Conservation (phyloP, 1,140 invertebrate genomes). For the Caenorhabditis brenneri region DNA sequence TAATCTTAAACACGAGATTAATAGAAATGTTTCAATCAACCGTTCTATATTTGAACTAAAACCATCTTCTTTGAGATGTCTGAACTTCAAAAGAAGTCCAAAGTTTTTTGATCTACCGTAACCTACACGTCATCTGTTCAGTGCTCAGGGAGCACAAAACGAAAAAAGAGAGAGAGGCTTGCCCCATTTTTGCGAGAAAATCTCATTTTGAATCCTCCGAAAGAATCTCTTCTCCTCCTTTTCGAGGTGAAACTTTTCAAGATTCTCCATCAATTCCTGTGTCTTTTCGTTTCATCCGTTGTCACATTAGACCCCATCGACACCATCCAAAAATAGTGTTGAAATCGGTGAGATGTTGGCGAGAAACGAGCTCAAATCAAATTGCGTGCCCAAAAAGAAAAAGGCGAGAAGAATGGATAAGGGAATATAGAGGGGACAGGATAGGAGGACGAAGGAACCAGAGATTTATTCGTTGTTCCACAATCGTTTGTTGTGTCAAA, state of each 20-base stretch:
- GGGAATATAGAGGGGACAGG: neutral
- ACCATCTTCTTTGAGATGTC: neutral
- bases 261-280: neutral
- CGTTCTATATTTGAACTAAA: too few relatives aligned
- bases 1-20: too few relatives aligned
- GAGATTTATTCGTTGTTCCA: conserved; percentile 37
- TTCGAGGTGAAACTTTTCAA: conserved; percentile 22
- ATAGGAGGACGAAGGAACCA: neutral
- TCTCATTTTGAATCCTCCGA: conserved; percentile 11
- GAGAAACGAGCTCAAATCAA: neutral
- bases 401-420: neutral
- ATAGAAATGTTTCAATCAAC: too few relatives aligned
- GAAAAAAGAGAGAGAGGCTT: conserved; percentile 15
- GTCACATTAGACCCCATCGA: conserved; percentile 10
- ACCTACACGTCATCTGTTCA: neutral
- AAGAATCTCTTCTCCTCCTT: neutral
- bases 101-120: conserved; percentile 25
- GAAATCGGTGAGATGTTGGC: neutral
- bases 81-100: neutral
- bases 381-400: conserved; percentile 9
- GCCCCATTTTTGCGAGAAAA: conserved; percentile 15
- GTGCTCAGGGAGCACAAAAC: neutral
- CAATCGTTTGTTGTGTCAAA: conserved; percentile 8
- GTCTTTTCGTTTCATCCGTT: conserved; percentile 4
- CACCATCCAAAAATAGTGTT: neutral